Conservation (phyloP, 2,888 invertebrate genomes). For the Dryomyza anilis region DNA sequence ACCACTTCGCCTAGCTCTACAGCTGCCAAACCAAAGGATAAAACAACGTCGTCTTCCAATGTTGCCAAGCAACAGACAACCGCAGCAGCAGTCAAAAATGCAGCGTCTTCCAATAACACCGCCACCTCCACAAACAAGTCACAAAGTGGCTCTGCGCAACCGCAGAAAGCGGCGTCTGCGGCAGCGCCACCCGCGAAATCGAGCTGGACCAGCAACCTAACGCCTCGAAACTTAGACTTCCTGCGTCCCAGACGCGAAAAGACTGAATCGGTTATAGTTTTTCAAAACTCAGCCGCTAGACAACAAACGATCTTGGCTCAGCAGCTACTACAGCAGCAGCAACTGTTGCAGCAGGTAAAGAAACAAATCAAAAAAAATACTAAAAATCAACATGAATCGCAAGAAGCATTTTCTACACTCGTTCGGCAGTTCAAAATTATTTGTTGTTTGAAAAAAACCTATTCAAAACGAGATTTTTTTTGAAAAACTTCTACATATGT, state of each 20-base stretch:
- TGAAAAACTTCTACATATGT: too few species aligned
- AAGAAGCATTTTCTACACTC: conserved; percentile 32
- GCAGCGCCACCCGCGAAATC: conserved; percentile 48
- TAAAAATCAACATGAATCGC: conserved; percentile 34
- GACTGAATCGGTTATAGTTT: conserved; percentile 86
- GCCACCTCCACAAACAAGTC: background rate
- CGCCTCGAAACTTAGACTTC: conserved; percentile 59
- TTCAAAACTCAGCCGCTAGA: conserved; percentile 67
- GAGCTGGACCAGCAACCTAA: conserved; percentile 57
- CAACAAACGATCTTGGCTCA: conserved; percentile 57
- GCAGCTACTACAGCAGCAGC: conserved; percentile 54
- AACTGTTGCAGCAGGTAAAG: conserved; percentile 57
- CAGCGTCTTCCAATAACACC: background rate
- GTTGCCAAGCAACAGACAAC: background rate
- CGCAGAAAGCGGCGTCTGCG: too few species aligned
- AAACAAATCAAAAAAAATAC: conserved; percentile 27
- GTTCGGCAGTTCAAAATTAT: conserved; percentile 36
- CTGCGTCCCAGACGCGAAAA: conserved; percentile 80
- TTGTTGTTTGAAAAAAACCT: conserved; percentile 14
- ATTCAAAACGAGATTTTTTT: too few species aligned
- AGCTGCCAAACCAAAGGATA: conserved; percentile 4
- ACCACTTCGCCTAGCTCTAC: conserved; percentile 3
- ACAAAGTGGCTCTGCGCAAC: conserved; percentile 19
- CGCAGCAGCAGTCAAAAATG: background rate
- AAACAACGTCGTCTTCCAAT: conserved; percentile 53